phyloP scores from a whole-genome alignment of 2,113 vertebrate species.

The Rhea americana region DNA sequence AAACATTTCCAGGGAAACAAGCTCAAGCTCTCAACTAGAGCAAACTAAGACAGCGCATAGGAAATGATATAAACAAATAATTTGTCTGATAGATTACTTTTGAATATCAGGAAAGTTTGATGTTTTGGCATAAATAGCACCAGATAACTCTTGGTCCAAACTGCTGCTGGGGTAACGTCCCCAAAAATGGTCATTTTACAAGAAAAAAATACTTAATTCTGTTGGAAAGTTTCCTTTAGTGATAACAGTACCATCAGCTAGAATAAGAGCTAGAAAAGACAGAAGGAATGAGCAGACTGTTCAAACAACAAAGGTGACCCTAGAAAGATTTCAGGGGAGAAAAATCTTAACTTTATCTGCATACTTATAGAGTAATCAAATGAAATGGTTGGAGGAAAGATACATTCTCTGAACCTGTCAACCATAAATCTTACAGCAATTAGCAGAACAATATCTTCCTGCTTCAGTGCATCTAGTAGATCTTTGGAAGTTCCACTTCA shows the following conservation, averaged over 20 bases:
- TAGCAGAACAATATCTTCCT: background rate
- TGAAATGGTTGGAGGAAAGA: background rate
- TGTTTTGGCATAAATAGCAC: background rate
- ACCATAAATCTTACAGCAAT: background rate
- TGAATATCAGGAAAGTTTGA: background rate
- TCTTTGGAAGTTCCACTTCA: background rate
- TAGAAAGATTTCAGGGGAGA: background rate
- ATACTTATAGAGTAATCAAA: background rate
- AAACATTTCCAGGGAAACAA: background rate
- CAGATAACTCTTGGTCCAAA: background rate
- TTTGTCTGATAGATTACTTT: background rate
- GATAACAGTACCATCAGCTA: background rate
- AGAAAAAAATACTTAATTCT: background rate
- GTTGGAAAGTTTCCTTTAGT: background rate
- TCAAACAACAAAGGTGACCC: accelerated
- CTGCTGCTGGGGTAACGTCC: background rate
- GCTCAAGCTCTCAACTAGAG: background rate
- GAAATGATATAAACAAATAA: background rate
- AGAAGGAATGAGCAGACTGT: background rate
- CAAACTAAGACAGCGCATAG: background rate
- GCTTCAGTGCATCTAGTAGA: background rate
- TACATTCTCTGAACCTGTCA: background rate
- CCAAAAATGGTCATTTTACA: background rate
- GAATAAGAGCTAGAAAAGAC: background rate
- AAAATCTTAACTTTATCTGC: accelerated